Evolutionary conservation across 2,888 invertebrate species (phyloP).

Genomic region (Dilophus febrilis): DNA sequence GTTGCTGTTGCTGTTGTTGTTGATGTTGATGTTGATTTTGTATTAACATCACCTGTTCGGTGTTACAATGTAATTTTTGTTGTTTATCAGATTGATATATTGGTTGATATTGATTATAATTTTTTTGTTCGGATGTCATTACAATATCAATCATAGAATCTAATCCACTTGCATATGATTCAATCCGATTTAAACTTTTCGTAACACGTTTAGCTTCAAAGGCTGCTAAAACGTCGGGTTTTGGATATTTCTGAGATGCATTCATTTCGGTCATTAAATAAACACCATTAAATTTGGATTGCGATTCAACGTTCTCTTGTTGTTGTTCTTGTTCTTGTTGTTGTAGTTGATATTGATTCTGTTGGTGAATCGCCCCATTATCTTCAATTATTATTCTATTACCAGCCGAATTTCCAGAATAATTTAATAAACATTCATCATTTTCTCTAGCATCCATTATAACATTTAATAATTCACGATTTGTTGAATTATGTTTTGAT

Average conservation of each 20-base stretch:
- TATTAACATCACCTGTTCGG: no score
- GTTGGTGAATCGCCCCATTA: slow-evolving; percentile 19
- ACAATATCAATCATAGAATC: slow-evolving; percentile 57
- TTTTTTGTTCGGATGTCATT: slow-evolving; percentile 37
- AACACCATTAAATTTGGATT: slow-evolving; percentile 40
- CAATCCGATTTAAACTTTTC: slow-evolving; percentile 64
- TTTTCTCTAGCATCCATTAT: slow-evolving; percentile 36
- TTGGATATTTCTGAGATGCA: slow-evolving; percentile 29
- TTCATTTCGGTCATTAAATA: slow-evolving; percentile 38
- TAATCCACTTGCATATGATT: slow-evolving; percentile 37
- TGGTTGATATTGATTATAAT: slow-evolving; percentile 19
- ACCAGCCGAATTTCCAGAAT: slow-evolving; percentile 2
- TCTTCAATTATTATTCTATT: slow-evolving; percentile 16
- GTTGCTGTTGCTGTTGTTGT: no score
- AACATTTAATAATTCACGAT: slow-evolving; percentile 40
- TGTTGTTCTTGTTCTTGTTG: slow-evolving; percentile 18
- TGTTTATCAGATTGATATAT: no score
- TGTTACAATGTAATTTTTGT: not conserved
- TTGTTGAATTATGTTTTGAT: slow-evolving; percentile 23
- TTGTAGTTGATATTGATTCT: slow-evolving; percentile 15
- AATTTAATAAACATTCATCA: slow-evolving; percentile 18
- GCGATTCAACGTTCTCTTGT: slow-evolving; percentile 15
- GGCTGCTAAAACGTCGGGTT: slow-evolving; percentile 32
- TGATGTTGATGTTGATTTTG: no score
- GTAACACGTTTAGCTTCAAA: slow-evolving; percentile 45